Percentiles rank a stretch among this genome's conserved stretches.
phyloP scores from a whole-genome alignment of 2,888 invertebrate genomes.

The Caenorhabditis afra region DNA sequence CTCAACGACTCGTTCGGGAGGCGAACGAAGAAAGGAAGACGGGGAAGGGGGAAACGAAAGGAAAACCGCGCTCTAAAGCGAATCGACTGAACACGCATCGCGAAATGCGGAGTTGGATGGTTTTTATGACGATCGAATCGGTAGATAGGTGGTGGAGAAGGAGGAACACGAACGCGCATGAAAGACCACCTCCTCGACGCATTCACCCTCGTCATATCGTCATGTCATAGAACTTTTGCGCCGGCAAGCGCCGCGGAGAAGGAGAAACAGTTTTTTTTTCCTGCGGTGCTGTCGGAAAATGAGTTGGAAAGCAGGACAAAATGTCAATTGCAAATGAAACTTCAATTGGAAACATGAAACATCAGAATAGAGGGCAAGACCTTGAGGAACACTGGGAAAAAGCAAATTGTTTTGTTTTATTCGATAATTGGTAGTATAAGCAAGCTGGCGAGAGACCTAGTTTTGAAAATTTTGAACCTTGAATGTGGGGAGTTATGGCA shows the following conservation, averaged over 20 bases:
- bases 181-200: too few relatives aligned
- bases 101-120: too few relatives aligned
- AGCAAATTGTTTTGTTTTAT: constrained; percentile 9
- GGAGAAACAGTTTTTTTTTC: constrained; percentile 2
- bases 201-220: too few relatives aligned
- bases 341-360: background rate
- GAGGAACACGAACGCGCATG: too few relatives aligned
- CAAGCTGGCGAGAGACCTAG: background rate
- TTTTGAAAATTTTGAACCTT: too few relatives aligned
- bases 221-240: constrained; percentile 42
- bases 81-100: too few relatives aligned
- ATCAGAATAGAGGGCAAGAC: background rate
- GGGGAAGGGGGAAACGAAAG: background rate
- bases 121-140: too few relatives aligned
- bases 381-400: background rate
- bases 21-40: constrained; percentile 36
- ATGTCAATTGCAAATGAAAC: constrained; percentile 39
- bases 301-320: constrained; percentile 28
- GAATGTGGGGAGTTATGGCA: background rate
- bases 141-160: too few relatives aligned
- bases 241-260: constrained; percentile 12
- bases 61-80: constrained; percentile 6
- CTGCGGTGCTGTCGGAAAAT: background rate
- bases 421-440: constrained; percentile 1
- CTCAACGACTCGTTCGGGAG: constrained; percentile 12